phyloP scores from a whole-genome alignment of 2,888 invertebrate species.

The Glaucopsyche alexis region DNA sequence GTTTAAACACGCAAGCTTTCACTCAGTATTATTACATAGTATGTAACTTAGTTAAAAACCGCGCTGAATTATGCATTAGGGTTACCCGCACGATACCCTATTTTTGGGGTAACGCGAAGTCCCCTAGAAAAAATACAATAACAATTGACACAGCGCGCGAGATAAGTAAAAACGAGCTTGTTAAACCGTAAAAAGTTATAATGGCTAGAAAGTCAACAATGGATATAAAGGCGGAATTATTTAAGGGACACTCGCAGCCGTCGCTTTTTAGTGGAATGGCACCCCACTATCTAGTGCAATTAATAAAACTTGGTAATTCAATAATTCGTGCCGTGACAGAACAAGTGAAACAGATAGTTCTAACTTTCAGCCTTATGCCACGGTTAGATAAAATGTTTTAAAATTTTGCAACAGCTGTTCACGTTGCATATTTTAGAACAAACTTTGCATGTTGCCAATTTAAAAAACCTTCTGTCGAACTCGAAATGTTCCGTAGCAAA shows the following conservation, averaged over 20 bases:
- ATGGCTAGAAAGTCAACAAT: conserved; percentile 76
- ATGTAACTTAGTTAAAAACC: conserved; percentile 24
- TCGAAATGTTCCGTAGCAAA: no score
- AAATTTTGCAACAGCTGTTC: neutral
- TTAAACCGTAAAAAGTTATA: conserved; percentile 80
- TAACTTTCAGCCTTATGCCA: neutral
- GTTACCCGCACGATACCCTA: conserved; percentile 43
- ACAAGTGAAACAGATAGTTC: conserved; percentile 23
- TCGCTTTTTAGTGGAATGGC: conserved; percentile 42
- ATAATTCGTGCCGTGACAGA: conserved; percentile 14
- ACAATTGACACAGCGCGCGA: conserved; percentile 71
- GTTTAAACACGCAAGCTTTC: conserved; percentile 15
- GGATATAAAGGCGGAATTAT: conserved; percentile 52
- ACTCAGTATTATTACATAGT: conserved; percentile 19
- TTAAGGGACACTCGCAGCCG: conserved; percentile 53
- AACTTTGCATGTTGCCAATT: neutral
- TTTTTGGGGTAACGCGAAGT: conserved; percentile 32
- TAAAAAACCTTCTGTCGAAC: no score
- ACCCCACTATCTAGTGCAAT: conserved; percentile 23
- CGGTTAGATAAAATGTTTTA: neutral
- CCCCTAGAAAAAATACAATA: conserved; percentile 62
- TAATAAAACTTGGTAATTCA: conserved; percentile 27
- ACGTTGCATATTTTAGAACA: neutral
- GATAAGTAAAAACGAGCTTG: conserved; percentile 78
- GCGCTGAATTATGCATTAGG: conserved; percentile 30